phyloP scores from a whole-genome alignment of 2,113 vertebrate species.

The Sceloporus tristichus region DNA sequence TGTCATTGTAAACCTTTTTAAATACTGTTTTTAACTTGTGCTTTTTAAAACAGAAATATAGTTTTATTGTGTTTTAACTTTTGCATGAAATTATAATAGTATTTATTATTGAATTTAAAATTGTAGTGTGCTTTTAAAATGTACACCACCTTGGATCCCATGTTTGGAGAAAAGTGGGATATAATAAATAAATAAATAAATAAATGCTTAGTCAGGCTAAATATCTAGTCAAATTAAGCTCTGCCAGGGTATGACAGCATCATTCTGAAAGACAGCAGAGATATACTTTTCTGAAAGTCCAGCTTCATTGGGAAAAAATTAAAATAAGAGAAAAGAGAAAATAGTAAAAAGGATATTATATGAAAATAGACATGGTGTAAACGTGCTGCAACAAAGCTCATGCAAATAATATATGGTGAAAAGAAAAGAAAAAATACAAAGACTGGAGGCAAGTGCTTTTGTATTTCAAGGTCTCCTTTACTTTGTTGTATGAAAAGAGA shows the following conservation, averaged over 20 bases:
- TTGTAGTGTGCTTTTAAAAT: no score
- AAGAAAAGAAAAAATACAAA: background rate
- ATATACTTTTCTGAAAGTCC: background rate
- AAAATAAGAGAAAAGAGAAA: conserved; percentile 32
- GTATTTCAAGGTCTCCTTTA: conserved; percentile 18
- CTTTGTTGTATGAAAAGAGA: background rate
- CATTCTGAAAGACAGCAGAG: conserved; percentile 9
- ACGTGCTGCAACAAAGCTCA: background rate
- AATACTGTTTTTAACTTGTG: no score
- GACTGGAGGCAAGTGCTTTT: background rate
- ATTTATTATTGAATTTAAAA: no score
- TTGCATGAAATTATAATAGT: no score
- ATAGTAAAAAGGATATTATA: conserved; percentile 21
- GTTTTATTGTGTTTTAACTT: no score
- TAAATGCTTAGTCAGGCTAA: conserved; percentile 22
- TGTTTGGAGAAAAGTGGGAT: no score
- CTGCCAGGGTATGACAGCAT: conserved; percentile 24
- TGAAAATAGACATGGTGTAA: conserved; percentile 31
- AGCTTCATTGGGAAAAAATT: conserved; percentile 22
- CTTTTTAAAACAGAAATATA: no score
- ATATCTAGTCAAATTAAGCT: conserved; percentile 13
- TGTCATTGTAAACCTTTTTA: no score
- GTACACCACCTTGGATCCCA: no score
- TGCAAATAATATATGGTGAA: background rate
- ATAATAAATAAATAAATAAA: no score